Evolutionary conservation across 2,113 vertebrate genomes (phyloP).

Genomic region (Lepus americanus): DNA sequence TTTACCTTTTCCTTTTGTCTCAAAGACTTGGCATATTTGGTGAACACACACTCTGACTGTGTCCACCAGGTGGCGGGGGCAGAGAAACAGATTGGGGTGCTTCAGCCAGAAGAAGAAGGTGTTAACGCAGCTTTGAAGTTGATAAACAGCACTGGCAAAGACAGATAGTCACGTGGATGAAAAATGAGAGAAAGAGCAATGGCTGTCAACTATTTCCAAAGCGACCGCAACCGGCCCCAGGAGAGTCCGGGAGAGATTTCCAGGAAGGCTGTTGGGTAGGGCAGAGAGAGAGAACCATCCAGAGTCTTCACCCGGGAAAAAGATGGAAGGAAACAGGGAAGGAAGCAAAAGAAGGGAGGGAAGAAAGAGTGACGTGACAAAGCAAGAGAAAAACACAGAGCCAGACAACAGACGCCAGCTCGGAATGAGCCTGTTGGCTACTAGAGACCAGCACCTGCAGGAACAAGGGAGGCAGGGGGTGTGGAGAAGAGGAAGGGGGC

Average conservation of each 20-base stretch:
- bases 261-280: not conserved
- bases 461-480: not conserved
- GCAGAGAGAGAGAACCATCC: not conserved
- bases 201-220: not conserved
- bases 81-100: not conserved
- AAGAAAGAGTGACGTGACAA: not conserved
- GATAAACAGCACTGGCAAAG: not conserved
- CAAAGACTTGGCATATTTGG: not conserved
- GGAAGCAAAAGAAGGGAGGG: not conserved
- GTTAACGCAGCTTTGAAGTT: not conserved
- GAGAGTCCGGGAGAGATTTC: not conserved
- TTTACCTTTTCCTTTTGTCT: slow-evolving; percentile 2
- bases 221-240: not conserved
- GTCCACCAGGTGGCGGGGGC: rapidly evolving
- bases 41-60: not conserved
- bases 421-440: not conserved
- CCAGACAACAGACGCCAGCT: not conserved
- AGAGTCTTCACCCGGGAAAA: not conserved
- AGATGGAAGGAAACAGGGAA: rapidly evolving
- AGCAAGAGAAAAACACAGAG: not conserved
- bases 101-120: not conserved
- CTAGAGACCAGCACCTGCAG: not conserved
- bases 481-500: not conserved
- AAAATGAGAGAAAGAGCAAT: not conserved
- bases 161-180: not conserved